phyloP scores from a whole-genome alignment of 2,888 invertebrate species.

The Metalampra italica region DNA sequence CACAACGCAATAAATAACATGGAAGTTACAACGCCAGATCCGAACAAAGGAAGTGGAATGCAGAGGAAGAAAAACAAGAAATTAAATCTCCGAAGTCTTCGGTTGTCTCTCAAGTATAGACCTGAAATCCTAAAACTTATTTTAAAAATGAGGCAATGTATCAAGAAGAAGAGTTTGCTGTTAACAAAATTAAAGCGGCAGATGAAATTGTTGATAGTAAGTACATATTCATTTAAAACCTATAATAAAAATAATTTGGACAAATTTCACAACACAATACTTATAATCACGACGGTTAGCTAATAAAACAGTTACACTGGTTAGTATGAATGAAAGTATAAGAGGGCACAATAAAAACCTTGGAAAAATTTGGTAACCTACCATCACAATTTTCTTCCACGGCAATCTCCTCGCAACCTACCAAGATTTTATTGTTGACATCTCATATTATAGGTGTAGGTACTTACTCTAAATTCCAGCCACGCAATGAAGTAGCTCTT shows the following conservation, averaged over 20 bases:
- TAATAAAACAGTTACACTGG: too few species aligned
- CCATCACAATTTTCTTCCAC: too few species aligned
- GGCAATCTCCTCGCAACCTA: too few species aligned
- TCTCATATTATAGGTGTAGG: too few species aligned
- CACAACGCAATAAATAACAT: not conserved
- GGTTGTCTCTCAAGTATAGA: conserved; percentile 68
- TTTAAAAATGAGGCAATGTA: conserved; percentile 73
- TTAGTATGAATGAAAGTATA: too few species aligned
- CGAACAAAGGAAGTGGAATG: conserved; percentile 6
- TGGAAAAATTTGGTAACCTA: too few species aligned
- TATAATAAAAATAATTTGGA: not conserved
- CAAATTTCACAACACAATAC: too few species aligned
- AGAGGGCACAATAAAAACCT: too few species aligned
- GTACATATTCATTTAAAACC: conserved; percentile 14
- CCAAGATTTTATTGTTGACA: too few species aligned
- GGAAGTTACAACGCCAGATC: conserved; percentile 19
- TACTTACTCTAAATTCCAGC: too few species aligned
- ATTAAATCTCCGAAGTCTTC: conserved; percentile 39
- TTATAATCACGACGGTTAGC: too few species aligned
- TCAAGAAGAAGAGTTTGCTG: conserved; percentile 77
- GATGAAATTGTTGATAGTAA: conserved; percentile 71
- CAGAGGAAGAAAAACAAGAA: conserved; percentile 20
- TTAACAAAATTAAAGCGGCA: conserved; percentile 79
- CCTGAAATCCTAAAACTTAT: conserved; percentile 80
- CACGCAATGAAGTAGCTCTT: too few species aligned